phyloP scores from a whole-genome alignment of 2,888 invertebrate genomes.

The Oscheius sp. region DNA sequence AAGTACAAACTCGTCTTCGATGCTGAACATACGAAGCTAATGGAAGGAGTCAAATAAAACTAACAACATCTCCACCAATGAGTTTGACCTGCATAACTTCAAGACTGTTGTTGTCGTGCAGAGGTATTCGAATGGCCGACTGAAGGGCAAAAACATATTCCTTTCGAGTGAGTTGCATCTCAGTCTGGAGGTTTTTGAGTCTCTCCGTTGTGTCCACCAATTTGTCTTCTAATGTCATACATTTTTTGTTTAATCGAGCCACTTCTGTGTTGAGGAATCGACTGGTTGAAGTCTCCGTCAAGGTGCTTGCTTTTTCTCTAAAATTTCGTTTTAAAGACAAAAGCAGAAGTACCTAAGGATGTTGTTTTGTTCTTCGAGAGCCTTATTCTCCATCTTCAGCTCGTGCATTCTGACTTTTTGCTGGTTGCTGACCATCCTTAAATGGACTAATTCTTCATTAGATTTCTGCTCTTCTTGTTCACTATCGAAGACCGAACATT shows the following conservation, averaged over 20 bases:
- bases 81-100: conserved; percentile 73
- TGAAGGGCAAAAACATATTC: conserved; percentile 64
- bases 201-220: not conserved
- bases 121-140: conserved; percentile 73
- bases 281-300: conserved; percentile 70
- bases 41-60: not conserved
- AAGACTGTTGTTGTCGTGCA: conserved; percentile 71
- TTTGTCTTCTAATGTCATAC: conserved; percentile 68
- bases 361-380: conserved; percentile 47
- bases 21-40: conserved; percentile 69
- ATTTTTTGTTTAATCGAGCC: conserved; percentile 71
- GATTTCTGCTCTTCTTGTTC: not conserved
- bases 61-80: conserved; percentile 73
- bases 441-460: conserved; percentile 47
- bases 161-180: conserved; percentile 52
- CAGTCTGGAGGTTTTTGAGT: not conserved
- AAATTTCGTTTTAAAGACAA: no score
- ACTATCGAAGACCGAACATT: conserved; percentile 4
- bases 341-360: conserved; percentile 43
- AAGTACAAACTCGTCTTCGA: conserved; percentile 71
- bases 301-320: conserved; percentile 23
- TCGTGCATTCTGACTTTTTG: conserved; percentile 60
- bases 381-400: conserved; percentile 48
- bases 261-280: conserved; percentile 74
- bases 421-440: conserved; percentile 58